Percentiles rank a stretch among this genome's conserved stretches.
phyloP scores from a whole-genome alignment of 2,113 vertebrate species.

The Terrapene triunguis region DNA sequence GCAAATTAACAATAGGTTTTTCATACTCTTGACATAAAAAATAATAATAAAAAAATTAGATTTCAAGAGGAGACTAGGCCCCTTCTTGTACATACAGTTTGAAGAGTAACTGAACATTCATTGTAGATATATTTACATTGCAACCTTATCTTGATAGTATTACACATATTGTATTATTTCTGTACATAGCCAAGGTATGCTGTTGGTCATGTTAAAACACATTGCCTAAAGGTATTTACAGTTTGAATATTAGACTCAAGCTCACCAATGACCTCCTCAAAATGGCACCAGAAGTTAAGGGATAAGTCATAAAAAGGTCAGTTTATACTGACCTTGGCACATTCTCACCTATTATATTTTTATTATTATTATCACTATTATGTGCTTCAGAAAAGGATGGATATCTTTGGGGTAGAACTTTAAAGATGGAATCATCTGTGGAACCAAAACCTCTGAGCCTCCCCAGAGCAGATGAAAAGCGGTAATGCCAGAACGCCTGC shows the following conservation, averaged over 20 bases:
- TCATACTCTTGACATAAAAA: conserved; percentile 48
- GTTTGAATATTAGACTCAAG: background rate
- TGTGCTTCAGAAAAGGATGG: conserved; percentile 19
- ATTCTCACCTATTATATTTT: background rate
- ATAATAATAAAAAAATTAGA: conserved; percentile 1
- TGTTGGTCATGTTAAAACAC: conserved; percentile 62
- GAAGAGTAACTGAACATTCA: conserved; percentile 72
- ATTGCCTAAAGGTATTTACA: conserved; percentile 52
- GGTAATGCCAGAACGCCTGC: background rate
- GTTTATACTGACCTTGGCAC: background rate
- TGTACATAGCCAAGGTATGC: conserved; percentile 32
- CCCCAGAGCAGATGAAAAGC: background rate
- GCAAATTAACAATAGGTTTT: conserved; percentile 52
- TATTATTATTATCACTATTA: background rate
- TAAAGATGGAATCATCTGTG: background rate
- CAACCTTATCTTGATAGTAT: conserved; percentile 47
- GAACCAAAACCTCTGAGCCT: background rate
- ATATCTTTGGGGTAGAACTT: conserved; percentile 27
- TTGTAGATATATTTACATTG: conserved; percentile 73
- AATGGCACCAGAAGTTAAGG: conserved; percentile 46
- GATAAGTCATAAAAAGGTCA: background rate
- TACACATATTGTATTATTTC: conserved; percentile 37
- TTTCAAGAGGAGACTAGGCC: conserved; percentile 35
- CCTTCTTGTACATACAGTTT: conserved; percentile 12
- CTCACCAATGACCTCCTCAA: conserved; percentile 7